Percentiles rank a stretch among this genome's conserved stretches.
Conservation (phyloP, 2,888 invertebrate genomes). For the Troides helena region DNA sequence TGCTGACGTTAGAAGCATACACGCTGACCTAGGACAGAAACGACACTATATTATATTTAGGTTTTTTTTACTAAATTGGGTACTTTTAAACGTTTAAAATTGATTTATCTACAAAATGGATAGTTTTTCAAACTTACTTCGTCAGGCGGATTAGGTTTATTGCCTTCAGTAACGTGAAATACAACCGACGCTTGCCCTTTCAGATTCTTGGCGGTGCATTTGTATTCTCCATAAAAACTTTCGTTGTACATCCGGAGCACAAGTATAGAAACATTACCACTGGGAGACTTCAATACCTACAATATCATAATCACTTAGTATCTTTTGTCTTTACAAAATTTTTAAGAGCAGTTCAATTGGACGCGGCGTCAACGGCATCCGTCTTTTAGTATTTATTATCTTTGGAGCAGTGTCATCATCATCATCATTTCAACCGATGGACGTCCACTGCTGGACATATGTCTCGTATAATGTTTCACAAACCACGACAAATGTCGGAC, state of each 20-base stretch:
- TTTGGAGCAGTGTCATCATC: too few species aligned
- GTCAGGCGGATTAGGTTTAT: slow-evolving; percentile 63
- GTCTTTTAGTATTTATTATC: too few species aligned
- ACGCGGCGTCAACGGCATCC: too few species aligned
- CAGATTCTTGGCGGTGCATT: slow-evolving; percentile 58
- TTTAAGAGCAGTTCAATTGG: too few species aligned
- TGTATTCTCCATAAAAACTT: slow-evolving; percentile 59
- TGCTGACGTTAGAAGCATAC: slow-evolving; percentile 41
- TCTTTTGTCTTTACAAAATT: too few species aligned
- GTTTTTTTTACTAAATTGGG: neutral
- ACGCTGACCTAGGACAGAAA: slow-evolving; percentile 48
- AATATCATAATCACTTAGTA: neutral
- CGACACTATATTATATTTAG: neutral
- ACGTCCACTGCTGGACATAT: too few species aligned
- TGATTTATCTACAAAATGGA: neutral
- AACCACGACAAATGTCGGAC: too few species aligned
- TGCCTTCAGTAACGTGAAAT: slow-evolving; percentile 63
- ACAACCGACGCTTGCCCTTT: slow-evolving; percentile 58
- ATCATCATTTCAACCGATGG: too few species aligned
- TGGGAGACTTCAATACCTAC: slow-evolving; percentile 55
- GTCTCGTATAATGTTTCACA: too few species aligned
- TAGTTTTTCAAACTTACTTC: slow-evolving; percentile 47
- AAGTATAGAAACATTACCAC: slow-evolving; percentile 56
- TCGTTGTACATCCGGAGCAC: slow-evolving; percentile 56
- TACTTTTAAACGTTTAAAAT: too few species aligned